Evolutionary conservation across 2,888 invertebrate species (phyloP).

Genomic region (Andrena dorsata): DNA sequence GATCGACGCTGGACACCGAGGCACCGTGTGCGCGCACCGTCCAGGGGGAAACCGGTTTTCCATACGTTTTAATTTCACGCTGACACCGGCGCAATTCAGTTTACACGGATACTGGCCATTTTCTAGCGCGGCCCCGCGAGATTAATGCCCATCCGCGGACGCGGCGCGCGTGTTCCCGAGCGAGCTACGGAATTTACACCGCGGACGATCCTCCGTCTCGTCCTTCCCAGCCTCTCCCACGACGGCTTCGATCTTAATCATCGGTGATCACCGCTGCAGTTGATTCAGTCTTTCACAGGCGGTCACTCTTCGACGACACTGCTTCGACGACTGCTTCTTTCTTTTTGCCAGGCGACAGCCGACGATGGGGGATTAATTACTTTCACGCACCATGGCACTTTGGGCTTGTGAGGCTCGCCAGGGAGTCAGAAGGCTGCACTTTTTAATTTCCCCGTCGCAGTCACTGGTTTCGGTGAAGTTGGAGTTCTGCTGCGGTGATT

Average conservation of each 20-base stretch:
- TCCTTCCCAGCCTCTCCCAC: neutral
- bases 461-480: no score
- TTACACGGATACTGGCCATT: constrained; percentile 81
- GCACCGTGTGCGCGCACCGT: constrained; percentile 31
- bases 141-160: constrained; percentile 58
- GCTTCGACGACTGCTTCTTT: neutral
- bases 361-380: constrained; percentile 7
- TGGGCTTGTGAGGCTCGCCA: neutral
- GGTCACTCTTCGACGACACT: neutral
- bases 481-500: no score
- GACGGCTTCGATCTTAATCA: constrained; percentile 29
- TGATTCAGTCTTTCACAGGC: neutral
- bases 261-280: neutral
- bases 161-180: constrained; percentile 51
- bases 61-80: constrained; percentile 84
- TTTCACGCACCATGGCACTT: neutral
- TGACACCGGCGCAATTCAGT: constrained; percentile 83
- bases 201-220: neutral
- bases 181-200: constrained; percentile 27
- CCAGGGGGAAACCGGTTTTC: constrained; percentile 81
- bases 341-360: neutral
- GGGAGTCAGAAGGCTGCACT: no score
- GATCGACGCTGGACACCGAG: constrained; percentile 18
- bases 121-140: constrained; percentile 73
- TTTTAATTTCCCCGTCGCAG: no score